Percentiles rank a stretch among this genome's conserved stretches.
phyloP scores from a whole-genome alignment of 2,888 invertebrate genomes.

The Drosophila mulleri region DNA sequence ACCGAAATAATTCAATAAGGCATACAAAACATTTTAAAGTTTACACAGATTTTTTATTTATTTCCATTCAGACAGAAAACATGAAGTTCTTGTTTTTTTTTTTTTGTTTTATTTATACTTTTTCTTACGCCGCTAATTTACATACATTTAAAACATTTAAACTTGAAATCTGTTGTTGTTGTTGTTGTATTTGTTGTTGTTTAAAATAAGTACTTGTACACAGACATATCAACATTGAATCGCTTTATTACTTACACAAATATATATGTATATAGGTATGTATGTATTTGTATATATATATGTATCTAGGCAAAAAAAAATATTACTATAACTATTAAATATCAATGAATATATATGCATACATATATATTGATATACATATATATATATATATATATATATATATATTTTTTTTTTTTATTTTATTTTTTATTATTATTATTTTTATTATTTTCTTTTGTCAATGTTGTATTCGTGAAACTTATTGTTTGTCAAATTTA shows the following conservation, averaged over 20 bases:
- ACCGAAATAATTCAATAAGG: neutral
- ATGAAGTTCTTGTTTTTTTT: slow-evolving; percentile 45
- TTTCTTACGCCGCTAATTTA: slow-evolving; percentile 36
- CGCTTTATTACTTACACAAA: slow-evolving; percentile 18
- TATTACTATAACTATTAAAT: slow-evolving; percentile 30
- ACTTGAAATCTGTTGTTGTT: slow-evolving; percentile 27
- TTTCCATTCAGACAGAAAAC: slow-evolving; percentile 63
- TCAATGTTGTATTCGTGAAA: slow-evolving; percentile 18
- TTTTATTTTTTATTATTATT: neutral
- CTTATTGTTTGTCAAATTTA: slow-evolving; percentile 25
- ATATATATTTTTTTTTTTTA: neutral
- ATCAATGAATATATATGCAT: slow-evolving; percentile 32
- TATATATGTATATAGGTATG: neutral
- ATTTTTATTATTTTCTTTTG: neutral
- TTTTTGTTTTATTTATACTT: slow-evolving; percentile 21
- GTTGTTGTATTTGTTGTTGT: slow-evolving; percentile 15
- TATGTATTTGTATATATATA: neutral
- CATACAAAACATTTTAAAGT: neutral
- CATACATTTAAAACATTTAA: slow-evolving; percentile 55
- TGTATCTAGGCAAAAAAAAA: slow-evolving; percentile 22
- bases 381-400: neutral
- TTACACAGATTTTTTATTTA: slow-evolving; percentile 23
- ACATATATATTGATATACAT: neutral
- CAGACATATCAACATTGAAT: slow-evolving; percentile 65
- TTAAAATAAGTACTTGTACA: slow-evolving; percentile 59